Conservation (phyloP, 2,797 vertebrate species). For the Remorina albescens region DNA sequence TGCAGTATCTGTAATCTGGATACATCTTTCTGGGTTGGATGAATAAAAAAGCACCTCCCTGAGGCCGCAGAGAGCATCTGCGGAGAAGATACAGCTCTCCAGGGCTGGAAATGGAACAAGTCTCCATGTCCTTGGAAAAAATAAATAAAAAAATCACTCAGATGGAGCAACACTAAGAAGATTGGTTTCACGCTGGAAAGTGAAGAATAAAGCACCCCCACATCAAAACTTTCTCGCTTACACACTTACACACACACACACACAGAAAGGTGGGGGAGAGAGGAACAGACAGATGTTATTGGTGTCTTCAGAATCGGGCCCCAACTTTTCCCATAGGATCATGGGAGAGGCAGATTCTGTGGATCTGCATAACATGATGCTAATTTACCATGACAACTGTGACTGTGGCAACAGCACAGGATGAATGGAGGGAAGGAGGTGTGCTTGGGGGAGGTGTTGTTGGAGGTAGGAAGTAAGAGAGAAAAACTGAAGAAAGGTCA, state of each 20-base stretch:
- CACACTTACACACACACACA: conserved; percentile 23
- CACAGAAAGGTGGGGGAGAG: background rate
- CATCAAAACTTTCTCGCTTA: conserved; percentile 8
- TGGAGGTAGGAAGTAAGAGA: conserved; percentile 8
- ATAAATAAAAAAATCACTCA: conserved; percentile 7
- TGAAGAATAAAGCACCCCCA: conserved; percentile 23
- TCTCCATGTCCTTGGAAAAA: conserved; percentile 30
- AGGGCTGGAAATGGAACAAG: conserved; percentile 27
- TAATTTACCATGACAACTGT: conserved; percentile 69
- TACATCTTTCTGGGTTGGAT: background rate
- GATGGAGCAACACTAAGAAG: conserved; percentile 26
- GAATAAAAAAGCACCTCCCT: conserved; percentile 13
- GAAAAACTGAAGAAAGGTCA: conserved; percentile 16
- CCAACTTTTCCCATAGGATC: conserved; percentile 34
- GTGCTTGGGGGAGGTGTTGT: background rate
- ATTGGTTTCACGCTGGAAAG: conserved; percentile 50
- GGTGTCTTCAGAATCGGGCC: conserved; percentile 29
- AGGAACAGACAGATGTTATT: conserved; percentile 43
- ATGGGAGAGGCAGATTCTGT: conserved; percentile 36
- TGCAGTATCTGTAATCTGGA: background rate
- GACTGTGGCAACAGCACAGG: conserved; percentile 40
- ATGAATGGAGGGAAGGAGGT: conserved; percentile 52
- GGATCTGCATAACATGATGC: conserved; percentile 55
- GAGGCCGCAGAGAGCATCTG: background rate
- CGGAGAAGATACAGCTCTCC: background rate